These are phyloP conservation scores for Margaritifera margaritifera DNA, from an alignment of 2,888 invertebrate genomes.

Conservation along the genomic window DNA sequence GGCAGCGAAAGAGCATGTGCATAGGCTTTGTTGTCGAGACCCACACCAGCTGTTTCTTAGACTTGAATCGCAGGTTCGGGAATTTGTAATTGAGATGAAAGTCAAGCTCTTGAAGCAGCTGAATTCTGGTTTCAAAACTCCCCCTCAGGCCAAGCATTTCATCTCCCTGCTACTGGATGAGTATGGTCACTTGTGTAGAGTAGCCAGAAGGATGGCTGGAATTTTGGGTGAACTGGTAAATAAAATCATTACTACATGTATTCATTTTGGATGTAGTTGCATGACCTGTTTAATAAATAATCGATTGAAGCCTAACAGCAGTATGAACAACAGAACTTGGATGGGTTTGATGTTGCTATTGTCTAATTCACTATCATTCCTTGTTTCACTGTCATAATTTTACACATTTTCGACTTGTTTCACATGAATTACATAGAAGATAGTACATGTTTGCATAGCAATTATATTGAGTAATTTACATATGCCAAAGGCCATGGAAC, in stretches of 20 bases:
- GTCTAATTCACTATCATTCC: no score
- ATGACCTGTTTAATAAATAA: no score
- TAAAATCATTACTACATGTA: constrained; percentile 1
- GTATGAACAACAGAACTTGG: no score
- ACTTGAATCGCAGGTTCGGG: constrained; percentile 79
- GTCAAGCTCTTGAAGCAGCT: constrained; percentile 77
- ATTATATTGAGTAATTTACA: no score
- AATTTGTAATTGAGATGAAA: constrained; percentile 80
- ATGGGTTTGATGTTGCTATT: no score
- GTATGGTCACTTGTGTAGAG: constrained; percentile 79
- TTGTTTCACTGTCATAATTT: no score
- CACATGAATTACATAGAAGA: no score
- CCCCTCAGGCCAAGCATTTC: constrained; percentile 76
- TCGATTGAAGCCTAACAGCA: no score
- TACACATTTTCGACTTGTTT: no score
- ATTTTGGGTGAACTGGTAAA: constrained; percentile 77
- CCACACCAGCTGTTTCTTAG: constrained; percentile 80
- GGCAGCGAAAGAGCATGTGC: constrained; percentile 73
- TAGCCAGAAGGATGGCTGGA: constrained; percentile 77
- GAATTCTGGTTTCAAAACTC: constrained; percentile 74
- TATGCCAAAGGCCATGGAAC: no score
- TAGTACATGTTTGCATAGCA: no score
- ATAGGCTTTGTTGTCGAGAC: constrained; percentile 74
- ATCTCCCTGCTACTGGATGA: constrained; percentile 78
- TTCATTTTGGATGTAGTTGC: background rate